Evolutionary conservation across 2,797 vertebrate species (phyloP).

Genomic region (Onychomys leucogaster): DNA sequence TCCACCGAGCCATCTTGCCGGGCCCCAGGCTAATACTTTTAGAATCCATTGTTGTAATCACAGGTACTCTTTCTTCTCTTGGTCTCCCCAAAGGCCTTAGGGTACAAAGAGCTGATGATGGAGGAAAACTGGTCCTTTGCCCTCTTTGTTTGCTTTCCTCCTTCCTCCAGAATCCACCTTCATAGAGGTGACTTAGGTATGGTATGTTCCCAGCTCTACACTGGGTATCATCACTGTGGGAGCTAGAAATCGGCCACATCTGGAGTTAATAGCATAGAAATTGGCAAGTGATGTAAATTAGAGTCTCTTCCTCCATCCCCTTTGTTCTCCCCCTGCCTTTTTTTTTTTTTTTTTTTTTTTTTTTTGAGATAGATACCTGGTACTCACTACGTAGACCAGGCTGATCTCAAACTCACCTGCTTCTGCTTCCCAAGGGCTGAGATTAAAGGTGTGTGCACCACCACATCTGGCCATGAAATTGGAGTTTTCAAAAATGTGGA

Average conservation of each 20-base stretch:
- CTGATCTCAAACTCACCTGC: neutral
- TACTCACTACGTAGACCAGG: neutral
- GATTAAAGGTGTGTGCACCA: neutral
- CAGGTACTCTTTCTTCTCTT: neutral
- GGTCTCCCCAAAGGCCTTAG: neutral
- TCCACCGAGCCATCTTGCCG: neutral
- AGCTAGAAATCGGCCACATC: neutral
- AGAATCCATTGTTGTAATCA: neutral
- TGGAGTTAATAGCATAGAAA: neutral
- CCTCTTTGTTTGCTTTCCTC: neutral
- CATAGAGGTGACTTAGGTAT: neutral
- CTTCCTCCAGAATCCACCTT: neutral
- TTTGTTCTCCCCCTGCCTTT: too few relatives aligned
- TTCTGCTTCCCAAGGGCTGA: neutral
- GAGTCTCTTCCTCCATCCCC: neutral
- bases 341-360: neutral
- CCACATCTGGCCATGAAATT: neutral
- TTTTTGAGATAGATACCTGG: neutral
- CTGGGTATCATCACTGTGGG: neutral
- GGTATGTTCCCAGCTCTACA: neutral
- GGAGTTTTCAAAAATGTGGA: neutral
- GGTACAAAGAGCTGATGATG: neutral
- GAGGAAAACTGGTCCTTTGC: neutral
- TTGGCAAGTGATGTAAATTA: neutral
- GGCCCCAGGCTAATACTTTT: neutral